Conservation (phyloP, 2,113 vertebrate genomes). For the Nyctereutes procyonoides region DNA sequence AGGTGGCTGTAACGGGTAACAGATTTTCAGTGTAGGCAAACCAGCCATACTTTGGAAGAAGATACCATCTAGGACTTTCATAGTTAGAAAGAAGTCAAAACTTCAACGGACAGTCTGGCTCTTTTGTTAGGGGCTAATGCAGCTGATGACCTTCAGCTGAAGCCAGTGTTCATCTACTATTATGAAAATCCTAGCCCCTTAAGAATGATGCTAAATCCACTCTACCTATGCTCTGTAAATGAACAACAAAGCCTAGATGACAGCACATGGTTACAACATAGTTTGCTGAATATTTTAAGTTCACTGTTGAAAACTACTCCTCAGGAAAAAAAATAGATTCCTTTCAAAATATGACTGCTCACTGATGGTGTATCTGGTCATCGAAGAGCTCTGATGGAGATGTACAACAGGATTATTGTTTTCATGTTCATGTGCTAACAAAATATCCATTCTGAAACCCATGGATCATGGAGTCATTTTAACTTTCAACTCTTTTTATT, state of each 20-base stretch:
- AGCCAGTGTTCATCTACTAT: not conserved
- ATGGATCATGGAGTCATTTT: not conserved
- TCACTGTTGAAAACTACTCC: not conserved
- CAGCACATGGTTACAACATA: not conserved
- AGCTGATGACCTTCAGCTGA: not conserved
- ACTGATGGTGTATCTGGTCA: not conserved
- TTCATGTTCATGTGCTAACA: not conserved
- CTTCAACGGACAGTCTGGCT: not conserved
- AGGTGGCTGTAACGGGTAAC: not conserved
- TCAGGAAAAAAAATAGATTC: not conserved
- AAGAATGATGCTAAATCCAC: not conserved
- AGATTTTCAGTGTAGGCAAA: not conserved
- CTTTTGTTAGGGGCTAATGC: not conserved
- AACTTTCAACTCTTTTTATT: not conserved
- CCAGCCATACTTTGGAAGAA: not conserved
- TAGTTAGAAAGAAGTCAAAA: not conserved
- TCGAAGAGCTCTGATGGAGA: not conserved
- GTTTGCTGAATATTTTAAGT: not conserved
- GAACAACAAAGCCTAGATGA: not conserved
- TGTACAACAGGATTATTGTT: not conserved
- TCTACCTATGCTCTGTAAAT: not conserved
- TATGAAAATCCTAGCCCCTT: not conserved
- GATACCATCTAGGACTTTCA: not conserved
- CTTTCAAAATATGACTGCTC: not conserved
- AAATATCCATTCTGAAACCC: not conserved